A percentile compares a stretch with the other conserved stretches of the same genome.
Conservation (phyloP, 2,113 vertebrate species). For the Cynopterus brachyotis region DNA sequence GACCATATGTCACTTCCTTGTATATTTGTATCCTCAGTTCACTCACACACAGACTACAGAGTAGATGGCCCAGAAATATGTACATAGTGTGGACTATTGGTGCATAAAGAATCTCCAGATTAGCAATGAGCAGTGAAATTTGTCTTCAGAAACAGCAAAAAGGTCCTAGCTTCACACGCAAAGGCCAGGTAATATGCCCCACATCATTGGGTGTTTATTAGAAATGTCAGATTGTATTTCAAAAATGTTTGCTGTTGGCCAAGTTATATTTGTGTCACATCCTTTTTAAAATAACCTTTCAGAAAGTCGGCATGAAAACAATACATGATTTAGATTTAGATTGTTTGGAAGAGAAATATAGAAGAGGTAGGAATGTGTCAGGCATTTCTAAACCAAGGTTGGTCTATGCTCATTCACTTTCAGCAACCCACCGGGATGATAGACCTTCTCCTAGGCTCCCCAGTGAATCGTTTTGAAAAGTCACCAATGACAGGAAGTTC, state of each 20-base stretch:
- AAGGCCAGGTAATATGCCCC: slow-evolving; percentile 23
- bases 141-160: slow-evolving; percentile 22
- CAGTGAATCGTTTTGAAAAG: slow-evolving; percentile 73
- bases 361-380: neutral
- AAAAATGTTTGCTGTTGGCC: slow-evolving; percentile 2
- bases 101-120: neutral
- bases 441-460: neutral
- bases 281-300: slow-evolving; percentile 41
- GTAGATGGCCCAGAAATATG: neutral
- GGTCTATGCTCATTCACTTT: neutral
- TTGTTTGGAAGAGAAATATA: neutral
- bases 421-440: neutral
- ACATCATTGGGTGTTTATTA: slow-evolving; percentile 17
- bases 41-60: neutral
- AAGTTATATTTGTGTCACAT: neutral
- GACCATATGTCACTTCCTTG: neutral
- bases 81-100: neutral
- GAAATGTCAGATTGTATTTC: slow-evolving; percentile 33
- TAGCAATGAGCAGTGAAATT: neutral
- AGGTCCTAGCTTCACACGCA: neutral
- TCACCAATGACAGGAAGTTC: slow-evolving; percentile 44
- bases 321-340: neutral
- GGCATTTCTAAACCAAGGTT: neutral
- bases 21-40: neutral
- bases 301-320: neutral